Evolutionary conservation across 2,797 vertebrate species (phyloP), one percentile per base, ranked within the genome.

Genomic region (Gobio occitaniae): DNA sequence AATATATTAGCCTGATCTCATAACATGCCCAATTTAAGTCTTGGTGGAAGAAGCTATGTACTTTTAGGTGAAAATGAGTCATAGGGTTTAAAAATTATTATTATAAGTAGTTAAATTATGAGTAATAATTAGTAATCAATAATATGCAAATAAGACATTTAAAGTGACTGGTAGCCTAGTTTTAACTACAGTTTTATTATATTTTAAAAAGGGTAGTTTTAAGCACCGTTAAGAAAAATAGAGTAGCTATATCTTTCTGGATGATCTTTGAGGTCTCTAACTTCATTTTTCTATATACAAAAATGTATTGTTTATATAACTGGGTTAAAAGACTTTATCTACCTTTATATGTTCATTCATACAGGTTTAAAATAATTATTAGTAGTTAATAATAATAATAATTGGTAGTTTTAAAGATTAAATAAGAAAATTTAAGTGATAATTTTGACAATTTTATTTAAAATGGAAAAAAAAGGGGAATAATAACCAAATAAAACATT

Each of bases 91-190:
- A 5, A 54, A 38, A 59, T 25, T 15, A 52, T 41, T 10, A 6
- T 6, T 10, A 6, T 6, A 0, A n/a, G 6, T 72, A 16, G 5
- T 21, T 2, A 32, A 32, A 54, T 75, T 52, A 6, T 21, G 11
- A 32, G 13, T 74, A 32, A 19, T 47, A 32, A 47, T 78, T 25
- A 65, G 50, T 6, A 65, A 3, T 21, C 17, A 12, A 12, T 41
- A 6, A 41, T 4, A 38, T 69, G 50, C 8, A 16, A 63, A 32
- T 32, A 32, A 77, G 29, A 25, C 47, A 17, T 17, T 25, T 38
- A 81, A 80, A 68, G 52, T 72, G 17, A 82, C 11, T 71, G 36
- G n/a, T 47, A 17, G 38, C 12, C 56, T 63, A 47, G 41, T 25
- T 78, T 78, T 11, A 77, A 9, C 6, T 12, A 3, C 32, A n/a